Base-by-base conservation (phyloP, 1,140 invertebrate genomes). In the Eulimnadia texana region DNA sequence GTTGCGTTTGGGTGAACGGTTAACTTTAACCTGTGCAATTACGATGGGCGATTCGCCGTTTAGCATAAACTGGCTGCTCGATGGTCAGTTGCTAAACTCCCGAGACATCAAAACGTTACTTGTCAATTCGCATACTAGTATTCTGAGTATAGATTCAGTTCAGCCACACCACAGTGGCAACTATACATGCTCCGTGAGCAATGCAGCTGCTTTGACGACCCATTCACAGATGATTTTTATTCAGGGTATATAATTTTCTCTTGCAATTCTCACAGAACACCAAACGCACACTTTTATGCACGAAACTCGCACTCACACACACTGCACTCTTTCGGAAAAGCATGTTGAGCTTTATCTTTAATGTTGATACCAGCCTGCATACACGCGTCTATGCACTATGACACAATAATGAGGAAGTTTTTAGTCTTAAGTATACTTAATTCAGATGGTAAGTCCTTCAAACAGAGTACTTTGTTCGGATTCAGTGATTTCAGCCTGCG, bases 41-140 rank as follows among this genome's bases (percentile, higher is more conserved):
- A 84, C 82, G 60, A 84, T 85, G 68, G 87, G 87, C 57, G 85
- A 88, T 72, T 74, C 81, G 49, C 87, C 86, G 11, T 71, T 90
- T 65, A 81, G 79, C 27, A 84, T 89, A 63, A 78, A 77, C 3
- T 90, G 87, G 87, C 78, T 81, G 59, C 88, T 88, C 74, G 84
- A 89, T 68, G 80, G 80, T 54, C 76, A 79, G 3, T 79, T 27
- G 74, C 19, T 24, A n/a, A 59, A 13, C 23, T 53, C 22, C 75
- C 20, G 78, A 80, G 63, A 62, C 65, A 53, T 63, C 66, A 53
- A 62, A 68, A 61, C 77, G 79, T 84, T 54, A 1, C 51, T 53
- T 20, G 53, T 61, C 24, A 51, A 85, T 72, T 80, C 83, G 70
- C 85, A 80, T 75, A 85, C 82, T 78, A 84, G 82, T 76, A 84